Conservation (phyloP, 2,797 vertebrate species). For the Florisuga fusca region DNA sequence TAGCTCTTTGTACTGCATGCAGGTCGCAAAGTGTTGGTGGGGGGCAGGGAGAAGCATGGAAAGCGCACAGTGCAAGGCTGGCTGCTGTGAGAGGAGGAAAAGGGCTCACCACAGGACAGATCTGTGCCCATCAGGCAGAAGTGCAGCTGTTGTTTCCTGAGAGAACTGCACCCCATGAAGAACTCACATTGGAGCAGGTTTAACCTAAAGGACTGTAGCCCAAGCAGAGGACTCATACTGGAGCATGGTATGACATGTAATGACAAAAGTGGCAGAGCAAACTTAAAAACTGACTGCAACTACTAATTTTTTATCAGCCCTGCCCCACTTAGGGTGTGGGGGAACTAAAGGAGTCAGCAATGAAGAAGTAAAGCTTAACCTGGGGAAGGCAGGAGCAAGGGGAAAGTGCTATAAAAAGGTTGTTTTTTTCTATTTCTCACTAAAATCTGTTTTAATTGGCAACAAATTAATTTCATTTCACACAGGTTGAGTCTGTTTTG, state of each 20-base stretch:
- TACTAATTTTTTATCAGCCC: background rate
- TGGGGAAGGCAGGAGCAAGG: background rate
- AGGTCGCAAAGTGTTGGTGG: background rate
- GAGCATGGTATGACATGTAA: background rate
- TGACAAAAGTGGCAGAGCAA: background rate
- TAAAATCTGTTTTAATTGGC: background rate
- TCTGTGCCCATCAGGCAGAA: background rate
- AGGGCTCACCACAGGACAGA: background rate
- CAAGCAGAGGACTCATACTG: background rate
- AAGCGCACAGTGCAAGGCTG: rapidly evolving
- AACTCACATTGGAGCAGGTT: background rate
- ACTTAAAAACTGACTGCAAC: background rate
- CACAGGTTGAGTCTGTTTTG: background rate
- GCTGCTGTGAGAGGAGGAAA: background rate
- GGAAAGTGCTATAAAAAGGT: background rate
- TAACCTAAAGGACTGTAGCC: background rate
- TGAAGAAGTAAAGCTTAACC: background rate
- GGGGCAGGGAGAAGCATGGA: too few species aligned
- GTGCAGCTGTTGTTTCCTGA: background rate
- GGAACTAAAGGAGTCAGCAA: background rate
- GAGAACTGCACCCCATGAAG: background rate
- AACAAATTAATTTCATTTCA: background rate
- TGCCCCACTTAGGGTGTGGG: background rate
- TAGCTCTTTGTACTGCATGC: background rate
- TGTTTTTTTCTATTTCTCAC: background rate